These are phyloP conservation scores for Gordius sp. DNA, from an alignment of 2,888 invertebrate species.

Conservation along the genomic window DNA sequence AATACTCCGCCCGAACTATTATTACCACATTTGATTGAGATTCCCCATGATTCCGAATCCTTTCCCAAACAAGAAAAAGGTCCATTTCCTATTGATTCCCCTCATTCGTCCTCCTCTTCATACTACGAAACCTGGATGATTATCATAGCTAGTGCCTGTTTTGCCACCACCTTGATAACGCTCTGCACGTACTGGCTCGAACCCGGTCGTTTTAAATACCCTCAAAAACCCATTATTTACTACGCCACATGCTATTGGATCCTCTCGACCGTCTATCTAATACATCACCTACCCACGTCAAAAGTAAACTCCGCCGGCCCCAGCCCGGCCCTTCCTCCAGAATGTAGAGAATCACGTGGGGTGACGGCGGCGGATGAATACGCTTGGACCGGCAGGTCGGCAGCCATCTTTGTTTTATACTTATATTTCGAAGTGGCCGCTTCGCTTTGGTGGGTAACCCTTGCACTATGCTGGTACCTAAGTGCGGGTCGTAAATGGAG, in stretches of 20 bases:
- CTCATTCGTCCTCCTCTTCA: no score
- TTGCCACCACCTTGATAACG: conserved; percentile 58
- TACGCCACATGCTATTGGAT: conserved; percentile 78
- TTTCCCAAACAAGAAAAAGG: no score
- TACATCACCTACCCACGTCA: conserved; percentile 26
- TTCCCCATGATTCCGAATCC: no score
- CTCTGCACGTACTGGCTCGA: conserved; percentile 61
- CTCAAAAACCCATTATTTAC: conserved; percentile 86
- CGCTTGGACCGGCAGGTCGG: conserved; percentile 22
- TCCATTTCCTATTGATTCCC: no score
- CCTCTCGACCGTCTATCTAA: conserved; percentile 61
- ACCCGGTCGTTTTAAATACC: conserved; percentile 76
- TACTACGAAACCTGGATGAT: conserved; percentile 47
- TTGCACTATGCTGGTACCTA: conserved; percentile 57
- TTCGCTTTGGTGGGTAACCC: conserved; percentile 62
- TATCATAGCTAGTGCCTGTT: conserved; percentile 64
- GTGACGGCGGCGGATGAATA: not conserved
- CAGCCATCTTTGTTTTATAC: conserved; percentile 48
- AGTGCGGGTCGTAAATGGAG: conserved; percentile 34
- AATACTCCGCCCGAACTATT: no score
- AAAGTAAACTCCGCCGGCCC: not conserved
- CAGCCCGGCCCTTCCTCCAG: not conserved
- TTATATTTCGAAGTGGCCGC: conserved; percentile 78
- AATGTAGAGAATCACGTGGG: not conserved
- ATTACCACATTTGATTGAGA: no score